Conservation (phyloP, 2,888 invertebrate species). For the Microctonus aethiopoides region DNA sequence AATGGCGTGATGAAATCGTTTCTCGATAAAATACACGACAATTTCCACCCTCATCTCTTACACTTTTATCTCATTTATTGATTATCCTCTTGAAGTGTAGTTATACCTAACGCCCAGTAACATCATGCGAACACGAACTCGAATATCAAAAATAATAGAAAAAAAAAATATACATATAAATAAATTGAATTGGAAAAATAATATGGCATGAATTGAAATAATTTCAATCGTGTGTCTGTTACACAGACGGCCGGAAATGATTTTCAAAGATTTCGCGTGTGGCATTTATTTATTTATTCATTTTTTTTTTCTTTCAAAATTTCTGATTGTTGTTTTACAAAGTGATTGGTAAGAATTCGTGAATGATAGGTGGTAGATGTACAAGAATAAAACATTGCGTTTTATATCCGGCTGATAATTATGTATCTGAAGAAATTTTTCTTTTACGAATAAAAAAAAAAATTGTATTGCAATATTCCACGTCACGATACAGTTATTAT, state of each 20-base stretch:
- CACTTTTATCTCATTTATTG: background rate
- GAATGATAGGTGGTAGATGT: background rate
- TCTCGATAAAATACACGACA: conserved; percentile 49
- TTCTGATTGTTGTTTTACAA: conserved; percentile 38
- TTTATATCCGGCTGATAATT: conserved; percentile 59
- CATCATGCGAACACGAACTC: conserved; percentile 32
- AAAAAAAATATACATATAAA: background rate
- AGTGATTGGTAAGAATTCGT: conserved; percentile 20
- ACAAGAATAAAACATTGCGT: conserved; percentile 27
- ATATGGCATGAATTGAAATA: background rate
- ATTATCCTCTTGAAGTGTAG: background rate
- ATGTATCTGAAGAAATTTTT: conserved; percentile 50
- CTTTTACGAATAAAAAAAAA: conserved; percentile 34
- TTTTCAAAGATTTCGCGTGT: conserved; percentile 56
- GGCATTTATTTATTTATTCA: too few relatives aligned
- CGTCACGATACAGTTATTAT: conserved; percentile 65
- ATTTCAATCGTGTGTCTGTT: background rate
- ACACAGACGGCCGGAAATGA: conserved; percentile 26
- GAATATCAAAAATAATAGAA: conserved; percentile 25
- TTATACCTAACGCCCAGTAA: background rate
- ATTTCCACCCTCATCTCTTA: background rate
- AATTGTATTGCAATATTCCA: conserved; percentile 55
- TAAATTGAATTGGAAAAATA: background rate
- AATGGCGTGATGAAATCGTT: conserved; percentile 54
- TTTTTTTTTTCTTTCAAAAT: conserved; percentile 12